Percentiles rank a stretch among this genome's conserved stretches.
These are phyloP conservation scores for Ptilodon capucinus DNA, from an alignment of 2,888 invertebrate species.

Conservation along the genomic window DNA sequence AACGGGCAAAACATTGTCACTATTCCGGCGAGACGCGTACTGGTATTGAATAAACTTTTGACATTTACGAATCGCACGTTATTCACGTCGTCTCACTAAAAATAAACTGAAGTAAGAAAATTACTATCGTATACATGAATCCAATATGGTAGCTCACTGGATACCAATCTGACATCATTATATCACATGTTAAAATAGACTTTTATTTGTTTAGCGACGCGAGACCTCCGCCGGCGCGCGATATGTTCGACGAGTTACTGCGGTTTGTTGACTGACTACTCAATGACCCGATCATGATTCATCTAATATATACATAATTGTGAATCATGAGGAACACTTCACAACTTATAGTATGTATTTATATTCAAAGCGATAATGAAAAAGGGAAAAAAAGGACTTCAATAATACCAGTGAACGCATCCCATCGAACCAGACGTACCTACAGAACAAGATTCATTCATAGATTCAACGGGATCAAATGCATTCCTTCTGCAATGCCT, in stretches of 20 bases:
- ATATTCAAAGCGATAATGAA: slow-evolving; percentile 37
- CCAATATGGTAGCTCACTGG: slow-evolving; percentile 68
- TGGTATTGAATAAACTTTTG: slow-evolving; percentile 65
- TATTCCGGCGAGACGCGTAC: slow-evolving; percentile 38
- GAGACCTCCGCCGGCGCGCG: slow-evolving; percentile 51
- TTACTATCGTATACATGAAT: slow-evolving; percentile 79
- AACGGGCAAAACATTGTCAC: slow-evolving; percentile 65
- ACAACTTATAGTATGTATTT: slow-evolving; percentile 46
- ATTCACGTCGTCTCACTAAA: slow-evolving; percentile 71
- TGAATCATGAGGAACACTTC: slow-evolving; percentile 66
- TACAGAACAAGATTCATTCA: background rate
- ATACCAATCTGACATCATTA: slow-evolving; percentile 76
- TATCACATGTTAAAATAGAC: slow-evolving; percentile 78
- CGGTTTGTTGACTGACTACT: slow-evolving; percentile 68
- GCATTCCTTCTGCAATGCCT: background rate
- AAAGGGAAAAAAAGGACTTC: slow-evolving; percentile 13
- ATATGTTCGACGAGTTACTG: slow-evolving; percentile 62
- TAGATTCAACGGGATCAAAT: background rate
- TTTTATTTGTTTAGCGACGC: slow-evolving; percentile 68
- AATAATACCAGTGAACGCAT: slow-evolving; percentile 3
- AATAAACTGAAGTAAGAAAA: slow-evolving; percentile 75
- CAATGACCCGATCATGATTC: slow-evolving; percentile 70
- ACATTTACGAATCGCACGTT: slow-evolving; percentile 79
- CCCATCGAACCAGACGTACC: background rate
- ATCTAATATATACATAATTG: slow-evolving; percentile 64